phyloP scores from a whole-genome alignment of 2,888 invertebrate species.

The Eumerus sabulonum region DNA sequence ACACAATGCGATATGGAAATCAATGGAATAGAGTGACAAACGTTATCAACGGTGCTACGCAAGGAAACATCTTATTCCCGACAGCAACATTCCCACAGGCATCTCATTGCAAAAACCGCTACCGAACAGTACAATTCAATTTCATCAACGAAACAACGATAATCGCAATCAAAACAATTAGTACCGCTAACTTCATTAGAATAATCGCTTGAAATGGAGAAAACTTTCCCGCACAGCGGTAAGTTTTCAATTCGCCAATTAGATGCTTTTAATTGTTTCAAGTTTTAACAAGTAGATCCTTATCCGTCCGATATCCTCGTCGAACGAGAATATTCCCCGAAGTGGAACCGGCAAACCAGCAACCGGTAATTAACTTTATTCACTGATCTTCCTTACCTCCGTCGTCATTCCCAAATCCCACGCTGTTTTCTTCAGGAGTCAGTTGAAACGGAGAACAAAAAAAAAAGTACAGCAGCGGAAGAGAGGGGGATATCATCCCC shows the following conservation, averaged over 20 bases:
- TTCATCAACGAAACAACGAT: conserved; percentile 33
- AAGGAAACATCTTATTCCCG: too few species aligned
- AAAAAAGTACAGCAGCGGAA: background rate
- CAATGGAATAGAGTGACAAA: too few species aligned
- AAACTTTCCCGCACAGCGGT: conserved; percentile 59
- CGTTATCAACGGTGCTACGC: too few species aligned
- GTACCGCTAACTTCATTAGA: conserved; percentile 65
- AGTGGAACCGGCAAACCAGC: conserved; percentile 52
- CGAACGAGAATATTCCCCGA: background rate
- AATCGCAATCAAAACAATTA: conserved; percentile 68
- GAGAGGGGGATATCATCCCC: conserved; percentile 16
- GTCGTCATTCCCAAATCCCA: background rate
- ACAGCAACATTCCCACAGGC: too few species aligned
- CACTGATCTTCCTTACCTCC: conserved; percentile 46
- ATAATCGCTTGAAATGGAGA: conserved; percentile 60
- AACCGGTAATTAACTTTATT: conserved; percentile 68
- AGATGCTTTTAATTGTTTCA: conserved; percentile 68
- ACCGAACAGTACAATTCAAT: conserved; percentile 24
- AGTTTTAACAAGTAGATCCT: conserved; percentile 53
- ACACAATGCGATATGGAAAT: too few species aligned
- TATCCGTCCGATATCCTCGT: conserved; percentile 25
- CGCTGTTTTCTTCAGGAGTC: background rate
- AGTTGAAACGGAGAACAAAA: conserved; percentile 52
- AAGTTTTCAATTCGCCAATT: conserved; percentile 65
- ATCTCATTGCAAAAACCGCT: too few species aligned